These are phyloP conservation scores for Dallia pectoralis DNA, from an alignment of 2,797 vertebrate species.

Conservation along the genomic window DNA sequence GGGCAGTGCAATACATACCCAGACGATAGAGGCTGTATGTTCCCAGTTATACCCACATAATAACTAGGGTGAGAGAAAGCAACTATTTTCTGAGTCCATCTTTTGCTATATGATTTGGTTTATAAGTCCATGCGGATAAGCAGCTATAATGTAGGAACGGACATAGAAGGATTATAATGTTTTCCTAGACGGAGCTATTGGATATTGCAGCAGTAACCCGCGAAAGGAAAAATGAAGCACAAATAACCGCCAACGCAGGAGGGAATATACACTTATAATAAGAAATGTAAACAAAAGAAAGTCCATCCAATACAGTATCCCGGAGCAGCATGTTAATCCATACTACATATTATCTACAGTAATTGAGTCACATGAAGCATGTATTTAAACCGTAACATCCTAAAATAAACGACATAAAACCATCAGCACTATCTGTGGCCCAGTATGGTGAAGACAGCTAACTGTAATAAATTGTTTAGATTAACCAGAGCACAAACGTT, in stretches of 20 bases:
- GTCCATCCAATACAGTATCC: not conserved
- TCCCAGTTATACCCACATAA: not conserved
- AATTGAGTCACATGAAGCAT: not conserved
- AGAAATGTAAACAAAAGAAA: not conserved
- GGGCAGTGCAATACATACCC: constrained; percentile 49
- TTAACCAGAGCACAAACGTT: not conserved
- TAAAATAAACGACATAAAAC: not conserved
- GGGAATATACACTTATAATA: not conserved
- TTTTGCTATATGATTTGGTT: no score
- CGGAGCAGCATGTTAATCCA: not conserved
- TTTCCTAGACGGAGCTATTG: not conserved
- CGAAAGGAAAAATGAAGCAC: not conserved
- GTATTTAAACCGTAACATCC: not conserved
- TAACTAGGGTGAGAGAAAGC: not conserved
- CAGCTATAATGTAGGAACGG: not conserved
- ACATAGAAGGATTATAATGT: not conserved
- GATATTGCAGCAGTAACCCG: not conserved
- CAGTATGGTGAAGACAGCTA: no score
- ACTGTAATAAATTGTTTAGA: not conserved
- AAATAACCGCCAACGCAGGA: not conserved
- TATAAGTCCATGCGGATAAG: no score
- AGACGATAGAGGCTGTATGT: not conserved
- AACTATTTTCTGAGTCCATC: not conserved
- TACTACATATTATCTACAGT: not conserved
- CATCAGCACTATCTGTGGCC: not conserved